Percentiles rank a stretch among this genome's conserved stretches.
phyloP scores from a whole-genome alignment of 2,888 invertebrate species.

The Cotesia congregata region DNA sequence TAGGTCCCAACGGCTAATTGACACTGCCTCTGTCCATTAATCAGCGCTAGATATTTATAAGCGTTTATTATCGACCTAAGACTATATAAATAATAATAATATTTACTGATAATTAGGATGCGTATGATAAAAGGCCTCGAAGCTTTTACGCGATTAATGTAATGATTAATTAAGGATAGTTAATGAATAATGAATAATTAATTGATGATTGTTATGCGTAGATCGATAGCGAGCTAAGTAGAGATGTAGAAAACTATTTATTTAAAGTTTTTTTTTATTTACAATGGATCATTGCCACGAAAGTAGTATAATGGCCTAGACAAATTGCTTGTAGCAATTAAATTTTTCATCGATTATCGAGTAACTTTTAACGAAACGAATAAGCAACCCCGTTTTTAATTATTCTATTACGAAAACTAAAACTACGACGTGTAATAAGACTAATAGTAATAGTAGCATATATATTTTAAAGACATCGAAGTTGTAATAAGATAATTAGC shows the following conservation, averaged over 20 bases:
- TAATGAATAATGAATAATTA: conserved; percentile 46
- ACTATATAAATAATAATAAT: conserved; percentile 35
- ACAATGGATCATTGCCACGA: background rate
- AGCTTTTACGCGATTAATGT: conserved; percentile 14
- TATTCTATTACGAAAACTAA: too few relatives aligned
- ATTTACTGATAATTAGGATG: background rate
- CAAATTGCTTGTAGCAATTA: conserved; percentile 6
- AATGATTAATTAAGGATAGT: conserved; percentile 25
- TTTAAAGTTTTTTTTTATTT: conserved; percentile 13
- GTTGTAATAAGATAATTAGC: background rate
- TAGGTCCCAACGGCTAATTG: conserved; percentile 46
- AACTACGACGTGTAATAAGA: too few relatives aligned
- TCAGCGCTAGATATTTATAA: conserved; percentile 34
- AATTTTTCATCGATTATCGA: background rate
- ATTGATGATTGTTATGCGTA: conserved; percentile 16
- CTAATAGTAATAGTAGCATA: background rate
- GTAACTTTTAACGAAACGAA: background rate
- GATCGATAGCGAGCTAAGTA: background rate
- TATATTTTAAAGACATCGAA: background rate
- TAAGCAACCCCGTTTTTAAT: background rate
- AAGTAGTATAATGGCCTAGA: conserved; percentile 15
- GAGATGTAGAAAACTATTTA: conserved; percentile 19
- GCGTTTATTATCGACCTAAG: conserved; percentile 24
- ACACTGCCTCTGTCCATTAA: conserved; percentile 48
- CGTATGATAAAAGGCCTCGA: conserved; percentile 42